These are phyloP conservation scores for Trichogramma evanescens DNA, from an alignment of 2,888 invertebrate genomes.

Conservation along the genomic window DNA sequence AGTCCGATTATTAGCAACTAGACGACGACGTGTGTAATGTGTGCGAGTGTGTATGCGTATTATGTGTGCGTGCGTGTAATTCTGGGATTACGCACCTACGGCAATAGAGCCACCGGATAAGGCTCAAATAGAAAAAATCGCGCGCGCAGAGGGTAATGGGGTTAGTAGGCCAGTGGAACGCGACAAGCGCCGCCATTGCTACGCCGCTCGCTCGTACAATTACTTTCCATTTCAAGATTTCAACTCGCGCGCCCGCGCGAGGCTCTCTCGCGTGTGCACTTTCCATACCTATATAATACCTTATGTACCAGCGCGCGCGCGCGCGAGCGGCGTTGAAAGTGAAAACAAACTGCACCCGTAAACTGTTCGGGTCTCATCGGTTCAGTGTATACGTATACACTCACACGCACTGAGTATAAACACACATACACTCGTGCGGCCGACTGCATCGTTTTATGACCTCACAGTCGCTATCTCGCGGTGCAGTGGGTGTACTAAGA, in stretches of 20 bases:
- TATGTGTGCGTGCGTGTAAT: neutral
- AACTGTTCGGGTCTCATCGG: neutral
- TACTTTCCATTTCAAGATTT: slow-evolving; percentile 48
- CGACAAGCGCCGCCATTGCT: slow-evolving; percentile 41
- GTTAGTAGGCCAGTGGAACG: slow-evolving; percentile 61
- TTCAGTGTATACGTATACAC: neutral
- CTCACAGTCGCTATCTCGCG: too few species aligned
- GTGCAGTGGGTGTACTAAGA: too few species aligned
- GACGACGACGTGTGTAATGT: neutral
- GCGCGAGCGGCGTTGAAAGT: neutral
- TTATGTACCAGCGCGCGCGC: neutral
- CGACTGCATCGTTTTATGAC: too few species aligned
- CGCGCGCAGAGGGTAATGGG: slow-evolving; percentile 55
- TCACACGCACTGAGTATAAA: too few species aligned
- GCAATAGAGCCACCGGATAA: slow-evolving; percentile 14
- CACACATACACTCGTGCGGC: too few species aligned
- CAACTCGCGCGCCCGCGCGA: slow-evolving; percentile 31
- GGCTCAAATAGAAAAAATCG: slow-evolving; percentile 15
- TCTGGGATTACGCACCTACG: neutral
- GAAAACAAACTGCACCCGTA: slow-evolving; percentile 5
- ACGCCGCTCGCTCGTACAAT: slow-evolving; percentile 24
- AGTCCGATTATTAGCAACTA: neutral
- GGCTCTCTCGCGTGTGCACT: neutral
- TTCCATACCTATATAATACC: slow-evolving; percentile 29
- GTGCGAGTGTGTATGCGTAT: neutral